A percentile compares a stretch with the other conserved stretches of the same genome.
phyloP scores from a whole-genome alignment of 1,140 invertebrate species.

The Brachystomella parvula region DNA sequence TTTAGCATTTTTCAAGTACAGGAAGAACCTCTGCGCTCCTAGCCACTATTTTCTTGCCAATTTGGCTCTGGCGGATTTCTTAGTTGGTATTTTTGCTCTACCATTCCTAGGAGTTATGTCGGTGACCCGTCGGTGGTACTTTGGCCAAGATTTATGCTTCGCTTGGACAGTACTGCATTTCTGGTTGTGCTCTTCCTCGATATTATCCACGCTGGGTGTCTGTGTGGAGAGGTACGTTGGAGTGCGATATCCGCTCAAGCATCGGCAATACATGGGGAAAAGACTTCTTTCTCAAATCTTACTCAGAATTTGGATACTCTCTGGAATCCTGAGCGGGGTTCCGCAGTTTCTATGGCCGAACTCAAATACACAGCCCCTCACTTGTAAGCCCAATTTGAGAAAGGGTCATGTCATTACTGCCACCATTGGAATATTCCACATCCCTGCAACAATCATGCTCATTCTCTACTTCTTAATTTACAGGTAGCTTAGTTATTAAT shows the following conservation, averaged over 20 bases:
- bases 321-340: not conserved
- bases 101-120: slow-evolving; percentile 45
- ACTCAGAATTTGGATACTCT: too few species aligned
- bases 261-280: not conserved
- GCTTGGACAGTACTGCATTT: not conserved
- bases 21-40: slow-evolving; percentile 39
- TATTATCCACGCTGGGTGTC: not conserved
- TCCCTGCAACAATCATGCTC: not conserved
- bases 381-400: not conserved
- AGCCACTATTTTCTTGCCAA: slow-evolving; percentile 48
- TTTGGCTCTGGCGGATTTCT: slow-evolving; percentile 47
- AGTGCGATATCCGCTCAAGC: not conserved
- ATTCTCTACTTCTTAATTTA: not conserved
- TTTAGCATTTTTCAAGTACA: not conserved
- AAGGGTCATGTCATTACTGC: not conserved
- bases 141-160: slow-evolving; percentile 41
- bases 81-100: slow-evolving; percentile 44
- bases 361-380: not conserved
- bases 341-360: not conserved
- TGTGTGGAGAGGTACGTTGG: not conserved
- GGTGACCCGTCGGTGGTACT: slow-evolving; percentile 43
- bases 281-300: too few species aligned
- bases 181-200: not conserved
- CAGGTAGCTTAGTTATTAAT: too few species aligned
- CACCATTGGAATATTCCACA: not conserved